Base-by-base conservation (phyloP, 2,888 invertebrate species). In the Xestia sexstrigata region DNA sequence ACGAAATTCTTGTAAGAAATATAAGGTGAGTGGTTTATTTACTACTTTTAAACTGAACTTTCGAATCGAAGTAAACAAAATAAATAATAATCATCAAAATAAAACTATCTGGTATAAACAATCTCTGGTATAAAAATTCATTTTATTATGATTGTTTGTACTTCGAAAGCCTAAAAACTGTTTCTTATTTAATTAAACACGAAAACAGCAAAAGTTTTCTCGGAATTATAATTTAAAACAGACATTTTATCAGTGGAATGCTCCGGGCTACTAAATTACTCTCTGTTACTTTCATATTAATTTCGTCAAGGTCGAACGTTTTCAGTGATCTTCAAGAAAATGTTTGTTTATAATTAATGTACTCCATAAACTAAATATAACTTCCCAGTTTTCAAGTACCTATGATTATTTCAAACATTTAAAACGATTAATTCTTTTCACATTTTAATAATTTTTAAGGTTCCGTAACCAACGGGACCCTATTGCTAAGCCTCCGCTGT, bases 191-290 rank as follows among this genome's bases (percentile, higher is more conserved):
- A 86, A 83, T 82, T 81, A 80, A 86, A 71, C 75, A 86, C 67
- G 75, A 85, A 88, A 86, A 89, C 79, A 82, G 77, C 78, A 84
- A 85, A 87, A 88, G 82, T 88, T 90, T 68, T 69, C 63, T 76
- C 72, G 70, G 79, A 85, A 88, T 87, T 85, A 87, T 84, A 83
- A 89, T 84, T 88, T 75, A 76, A 82, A 86, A 63, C 87, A 83
- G 79, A 81, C 81, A 84, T 86, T 88, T 82, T 82, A 84, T 81
- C 83, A 72, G 76, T 77, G 75, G 67, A 87, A 82, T 82, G 85
- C 88, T 81, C 63, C 67, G 45, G 87, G 88, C 88, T 84, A 85
- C 81, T 84, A 79, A 86, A 87, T 83, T 82, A 83, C 78, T 81
- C 78, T 86, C 66, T 84, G 83, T 87, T 85, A 86, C 82, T 87